These are phyloP conservation scores for Sinocyclocheilus grahami DNA, from an alignment of 2,113 vertebrate species.

Conservation along the genomic window DNA sequence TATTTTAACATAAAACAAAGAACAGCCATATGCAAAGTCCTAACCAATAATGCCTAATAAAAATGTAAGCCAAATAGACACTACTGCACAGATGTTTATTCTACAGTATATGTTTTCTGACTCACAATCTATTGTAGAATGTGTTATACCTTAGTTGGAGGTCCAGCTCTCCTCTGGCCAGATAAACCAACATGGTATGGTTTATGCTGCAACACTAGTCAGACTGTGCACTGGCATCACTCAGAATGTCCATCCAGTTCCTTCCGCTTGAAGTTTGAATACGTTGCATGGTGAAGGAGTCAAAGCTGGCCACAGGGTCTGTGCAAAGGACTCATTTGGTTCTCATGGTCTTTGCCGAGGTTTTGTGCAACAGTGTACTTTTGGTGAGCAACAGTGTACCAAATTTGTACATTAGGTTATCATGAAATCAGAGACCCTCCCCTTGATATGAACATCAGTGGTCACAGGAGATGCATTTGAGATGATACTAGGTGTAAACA, in stretches of 20 bases:
- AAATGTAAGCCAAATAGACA: not conserved
- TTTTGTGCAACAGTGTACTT: not conserved
- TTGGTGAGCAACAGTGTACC: not conserved
- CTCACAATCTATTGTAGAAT: not conserved
- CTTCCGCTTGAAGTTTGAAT: no score
- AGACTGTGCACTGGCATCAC: no score
- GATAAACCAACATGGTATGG: no score
- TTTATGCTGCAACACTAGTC: no score
- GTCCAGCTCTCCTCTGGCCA: no score
- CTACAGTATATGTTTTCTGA: not conserved
- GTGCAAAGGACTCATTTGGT: no score
- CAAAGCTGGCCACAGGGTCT: no score
- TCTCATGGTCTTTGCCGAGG: no score
- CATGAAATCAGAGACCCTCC: not conserved
- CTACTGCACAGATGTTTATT: not conserved
- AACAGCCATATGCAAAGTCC: constrained; percentile 22
- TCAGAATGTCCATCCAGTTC: no score
- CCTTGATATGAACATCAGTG: not conserved
- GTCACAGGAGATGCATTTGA: not conserved
- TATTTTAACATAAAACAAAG: not conserved
- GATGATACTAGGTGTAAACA: not conserved
- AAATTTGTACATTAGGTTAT: not conserved
- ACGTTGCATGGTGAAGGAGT: no score
- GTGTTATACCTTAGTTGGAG: not conserved
- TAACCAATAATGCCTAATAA: not conserved